Base-by-base conservation (phyloP, 2,797 vertebrate genomes). In the Periophthalmus magnuspinnatus region DNA sequence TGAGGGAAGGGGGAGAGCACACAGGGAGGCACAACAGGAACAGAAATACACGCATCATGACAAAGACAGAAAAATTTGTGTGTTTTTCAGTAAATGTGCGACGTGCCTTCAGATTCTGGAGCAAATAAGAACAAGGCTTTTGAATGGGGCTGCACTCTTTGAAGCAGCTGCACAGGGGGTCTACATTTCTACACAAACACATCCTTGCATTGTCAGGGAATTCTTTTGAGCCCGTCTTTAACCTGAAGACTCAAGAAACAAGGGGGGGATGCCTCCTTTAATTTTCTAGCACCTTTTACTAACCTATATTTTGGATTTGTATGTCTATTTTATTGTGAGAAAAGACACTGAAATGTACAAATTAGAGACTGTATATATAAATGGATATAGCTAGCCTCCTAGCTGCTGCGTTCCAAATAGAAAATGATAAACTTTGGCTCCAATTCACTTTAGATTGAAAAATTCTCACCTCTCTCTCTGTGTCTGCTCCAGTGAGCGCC, bases 131-230 rank as follows among this genome's bases (percentile, higher is more conserved):
- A 65, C 64, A 32, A 65, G 65, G 74, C 76, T 41, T 81, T 32
- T 77, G 58, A 55, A 41, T 63, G 61, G 55, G 65, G 6, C 38
- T 60, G 69, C 63, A 74, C 60, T 68, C 83, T 84, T 84, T 84
- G 86, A 89, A 85, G 84, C 79, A 2, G 19, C 50, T 70, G 55
- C 52, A 68, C 68, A 50, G 69, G 72, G 74, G 76, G 74, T 76
- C 57, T 54, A 57, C 17, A 59, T 71, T 71, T 82, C 60, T 8
- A 50, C 67, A 69, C 67, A 54, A 41, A 67, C 64, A 50, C 69
- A 80, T 81, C 77, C 79, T 84, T 77, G 69, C 68, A 84, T 81
- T 81, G 79, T 86, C 81, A 36, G 52, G 48, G 68, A 63, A 61
- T 58, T 74, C 68, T 67, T 62, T 84, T 75, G 70, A 79, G 79